Conservation (phyloP, 2,797 vertebrate species). For the Sciurus carolinensis region DNA sequence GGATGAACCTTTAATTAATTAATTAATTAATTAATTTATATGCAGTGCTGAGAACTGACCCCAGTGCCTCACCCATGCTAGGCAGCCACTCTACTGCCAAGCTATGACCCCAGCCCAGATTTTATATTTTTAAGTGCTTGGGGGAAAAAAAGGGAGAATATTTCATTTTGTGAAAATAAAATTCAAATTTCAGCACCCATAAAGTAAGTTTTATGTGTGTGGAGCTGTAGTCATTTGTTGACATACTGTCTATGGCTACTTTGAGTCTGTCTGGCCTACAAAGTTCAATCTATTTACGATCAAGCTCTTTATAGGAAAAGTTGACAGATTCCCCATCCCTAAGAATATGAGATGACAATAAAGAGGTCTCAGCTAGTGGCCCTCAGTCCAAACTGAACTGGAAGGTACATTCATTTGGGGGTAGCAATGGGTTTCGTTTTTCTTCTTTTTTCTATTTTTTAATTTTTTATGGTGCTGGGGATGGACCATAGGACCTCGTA, state of each 20-base stretch:
- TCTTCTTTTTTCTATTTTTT: not conserved
- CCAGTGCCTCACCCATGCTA: no score
- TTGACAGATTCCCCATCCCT: not conserved
- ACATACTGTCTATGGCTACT: not conserved
- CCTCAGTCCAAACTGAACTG: not conserved
- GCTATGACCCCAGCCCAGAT: not conserved
- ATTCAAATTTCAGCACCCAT: slow-evolving; percentile 37
- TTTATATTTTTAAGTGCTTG: slow-evolving; percentile 10
- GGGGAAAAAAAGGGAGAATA: not conserved
- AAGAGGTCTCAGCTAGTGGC: not conserved
- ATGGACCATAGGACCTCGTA: not conserved
- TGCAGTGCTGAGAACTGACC: no score
- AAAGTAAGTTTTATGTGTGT: slow-evolving; percentile 29
- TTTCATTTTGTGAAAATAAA: slow-evolving; percentile 13
- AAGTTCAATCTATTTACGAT: not conserved
- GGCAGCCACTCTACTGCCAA: no score
- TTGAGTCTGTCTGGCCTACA: not conserved
- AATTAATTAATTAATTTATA: no score
- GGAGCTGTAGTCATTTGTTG: not conserved
- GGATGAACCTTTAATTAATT: no score
- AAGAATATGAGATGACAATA: not conserved
- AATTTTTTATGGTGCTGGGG: not conserved
- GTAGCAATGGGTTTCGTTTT: not conserved
- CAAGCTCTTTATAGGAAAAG: not conserved
- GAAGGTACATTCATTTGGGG: not conserved